Evolutionary conservation across 1,140 invertebrate genomes (phyloP), one percentile per base, ranked within the genome.

Genomic region (Lutraria rhynchaena): DNA sequence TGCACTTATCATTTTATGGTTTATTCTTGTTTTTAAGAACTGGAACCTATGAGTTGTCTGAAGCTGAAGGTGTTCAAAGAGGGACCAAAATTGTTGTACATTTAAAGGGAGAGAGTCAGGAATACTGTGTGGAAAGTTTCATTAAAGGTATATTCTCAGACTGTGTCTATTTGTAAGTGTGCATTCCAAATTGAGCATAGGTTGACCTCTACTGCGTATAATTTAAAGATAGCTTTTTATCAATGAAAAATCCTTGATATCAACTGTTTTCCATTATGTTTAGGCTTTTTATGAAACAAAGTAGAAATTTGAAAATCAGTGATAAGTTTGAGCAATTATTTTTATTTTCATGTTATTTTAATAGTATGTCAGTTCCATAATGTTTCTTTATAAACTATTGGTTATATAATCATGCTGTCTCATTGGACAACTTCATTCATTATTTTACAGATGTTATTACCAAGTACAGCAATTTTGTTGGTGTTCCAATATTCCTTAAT

Each of bases 401-500:
- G n/a, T n/a, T n/a, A n/a, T n/a, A n/a, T n/a, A n/a, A n/a, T n/a
- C n/a, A n/a, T n/a, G n/a, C n/a, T n/a, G n/a, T n/a, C n/a, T n/a
- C n/a, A n/a, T n/a, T n/a, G n/a, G n/a, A n/a, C n/a, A n/a, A n/a
- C n/a, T n/a, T n/a, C n/a, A n/a, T n/a, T n/a, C n/a, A n/a, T n/a
- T n/a, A n/a, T 24, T 15, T 83, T 80, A 24, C 90, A 96, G 96
- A 94, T 82, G 95, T 99, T 31, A 96, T 99, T 49, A 96, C 97
- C 86, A 99, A 99, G 90, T 99, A 99, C 93, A 99, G 98, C 89
- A 99, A 99, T 91, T 99, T 99, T 92, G 96, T 99, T 55, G 96
- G 97, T 7, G 96, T 96, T 89, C 97, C 98, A 0, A 98, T 99
- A 88, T 96, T 95, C 88, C 91, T 99, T 1, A 99, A 99, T 94